phyloP scores from a whole-genome alignment of 2,797 vertebrate species.

The Dipus sagitta region DNA sequence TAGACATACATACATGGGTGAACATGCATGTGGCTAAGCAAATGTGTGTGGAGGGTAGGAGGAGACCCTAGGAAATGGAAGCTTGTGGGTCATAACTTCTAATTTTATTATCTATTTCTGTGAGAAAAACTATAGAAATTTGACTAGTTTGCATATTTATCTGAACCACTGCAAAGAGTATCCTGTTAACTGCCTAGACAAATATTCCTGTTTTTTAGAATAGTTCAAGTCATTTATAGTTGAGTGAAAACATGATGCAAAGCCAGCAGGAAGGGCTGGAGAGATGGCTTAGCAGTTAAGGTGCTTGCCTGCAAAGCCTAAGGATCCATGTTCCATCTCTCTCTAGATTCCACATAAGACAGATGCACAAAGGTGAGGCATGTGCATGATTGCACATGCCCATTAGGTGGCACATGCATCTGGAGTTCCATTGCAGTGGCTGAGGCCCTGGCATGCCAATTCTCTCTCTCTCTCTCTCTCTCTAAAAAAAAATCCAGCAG shows the following conservation, averaged over 20 bases:
- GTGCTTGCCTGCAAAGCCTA: too few species aligned
- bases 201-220: not conserved
- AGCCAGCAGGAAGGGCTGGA: not conserved
- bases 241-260: constrained; percentile 4
- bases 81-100: not conserved
- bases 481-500: not conserved
- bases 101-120: not conserved
- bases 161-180: not conserved
- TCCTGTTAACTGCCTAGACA: not conserved
- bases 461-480: too few species aligned
- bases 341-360: too few species aligned
- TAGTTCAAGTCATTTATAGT: not conserved
- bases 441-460: too few species aligned
- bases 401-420: too few species aligned
- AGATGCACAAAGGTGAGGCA: too few species aligned
- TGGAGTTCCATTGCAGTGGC: too few species aligned
- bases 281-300: too few species aligned
- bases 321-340: too few species aligned
- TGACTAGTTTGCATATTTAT: not conserved
- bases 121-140: not conserved
- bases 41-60: not conserved
- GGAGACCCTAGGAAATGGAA: not conserved
- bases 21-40: not conserved
- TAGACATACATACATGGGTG: not conserved
- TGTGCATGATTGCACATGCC: too few species aligned